Percentiles rank a stretch among this genome's conserved stretches.
These are phyloP conservation scores for Scyliorhinus canicula DNA, from an alignment of 2,797 vertebrate species.

Conservation along the genomic window DNA sequence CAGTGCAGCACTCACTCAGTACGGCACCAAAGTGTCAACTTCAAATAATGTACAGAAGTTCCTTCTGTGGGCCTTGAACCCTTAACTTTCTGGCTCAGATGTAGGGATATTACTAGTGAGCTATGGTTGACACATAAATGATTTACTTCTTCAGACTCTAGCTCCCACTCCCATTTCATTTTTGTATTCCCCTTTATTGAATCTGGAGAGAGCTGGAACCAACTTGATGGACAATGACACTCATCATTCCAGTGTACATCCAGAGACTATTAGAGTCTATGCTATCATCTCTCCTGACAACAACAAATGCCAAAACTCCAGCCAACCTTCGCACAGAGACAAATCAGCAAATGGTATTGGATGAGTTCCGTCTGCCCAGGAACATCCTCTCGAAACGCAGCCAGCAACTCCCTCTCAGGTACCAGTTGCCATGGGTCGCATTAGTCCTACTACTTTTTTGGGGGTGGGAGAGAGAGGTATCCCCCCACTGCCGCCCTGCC, in stretches of 20 bases:
- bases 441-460: not conserved
- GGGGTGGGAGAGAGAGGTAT: not conserved
- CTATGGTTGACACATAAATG: not conserved
- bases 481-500: not conserved
- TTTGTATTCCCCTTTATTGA: not conserved
- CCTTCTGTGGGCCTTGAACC: not conserved
- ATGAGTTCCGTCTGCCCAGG: no score
- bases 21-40: not conserved
- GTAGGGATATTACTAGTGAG: not conserved
- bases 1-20: not conserved
- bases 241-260: not conserved
- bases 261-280: not conserved
- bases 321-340: no score
- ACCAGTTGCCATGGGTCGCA: not conserved
- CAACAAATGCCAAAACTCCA: no score
- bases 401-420: not conserved
- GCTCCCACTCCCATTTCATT: not conserved
- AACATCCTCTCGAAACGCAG: not conserved
- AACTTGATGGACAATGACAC: not conserved
- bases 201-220: not conserved
- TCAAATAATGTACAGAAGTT: not conserved
- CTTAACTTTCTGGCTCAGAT: not conserved
- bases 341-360: not conserved
- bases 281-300: not conserved
- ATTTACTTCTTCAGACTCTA: not conserved